These are phyloP conservation scores for Condylura cristata DNA, from an alignment of 2,113 vertebrate genomes.

Conservation along the genomic window DNA sequence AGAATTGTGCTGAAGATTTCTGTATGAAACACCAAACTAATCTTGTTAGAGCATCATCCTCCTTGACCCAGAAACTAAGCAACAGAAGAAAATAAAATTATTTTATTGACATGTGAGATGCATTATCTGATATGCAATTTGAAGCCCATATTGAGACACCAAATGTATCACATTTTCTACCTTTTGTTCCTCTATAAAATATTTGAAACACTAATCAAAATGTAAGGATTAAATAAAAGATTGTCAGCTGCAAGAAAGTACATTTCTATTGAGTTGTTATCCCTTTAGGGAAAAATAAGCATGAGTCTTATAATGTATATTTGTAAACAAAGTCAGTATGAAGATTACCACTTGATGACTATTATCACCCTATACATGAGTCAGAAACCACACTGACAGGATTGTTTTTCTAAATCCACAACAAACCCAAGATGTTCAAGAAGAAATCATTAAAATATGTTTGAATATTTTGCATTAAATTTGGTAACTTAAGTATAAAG, in stretches of 20 bases:
- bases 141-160: conserved; percentile 56
- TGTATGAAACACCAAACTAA: neutral
- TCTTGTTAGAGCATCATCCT: neutral
- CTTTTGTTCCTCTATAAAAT: conserved; percentile 14
- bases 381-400: neutral
- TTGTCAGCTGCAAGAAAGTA: conserved; percentile 47
- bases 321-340: neutral
- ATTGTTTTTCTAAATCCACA: neutral
- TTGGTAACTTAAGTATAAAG: neutral
- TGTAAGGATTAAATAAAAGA: conserved; percentile 43
- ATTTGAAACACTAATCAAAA: conserved; percentile 46
- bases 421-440: neutral
- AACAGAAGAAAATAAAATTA: neutral
- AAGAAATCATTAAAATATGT: neutral
- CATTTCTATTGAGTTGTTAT: conserved; percentile 12
- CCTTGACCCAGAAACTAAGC: conserved; percentile 18
- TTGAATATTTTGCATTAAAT: neutral
- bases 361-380: neutral
- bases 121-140: conserved; percentile 46
- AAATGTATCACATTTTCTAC: conserved; percentile 59
- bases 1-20: neutral
- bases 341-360: neutral
- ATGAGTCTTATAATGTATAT: neutral
- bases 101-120: conserved; percentile 51
- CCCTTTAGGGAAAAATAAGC: conserved; percentile 1